Evolutionary conservation across 2,113 vertebrate species (phyloP).

Genomic region (Anoura caudifer): DNA sequence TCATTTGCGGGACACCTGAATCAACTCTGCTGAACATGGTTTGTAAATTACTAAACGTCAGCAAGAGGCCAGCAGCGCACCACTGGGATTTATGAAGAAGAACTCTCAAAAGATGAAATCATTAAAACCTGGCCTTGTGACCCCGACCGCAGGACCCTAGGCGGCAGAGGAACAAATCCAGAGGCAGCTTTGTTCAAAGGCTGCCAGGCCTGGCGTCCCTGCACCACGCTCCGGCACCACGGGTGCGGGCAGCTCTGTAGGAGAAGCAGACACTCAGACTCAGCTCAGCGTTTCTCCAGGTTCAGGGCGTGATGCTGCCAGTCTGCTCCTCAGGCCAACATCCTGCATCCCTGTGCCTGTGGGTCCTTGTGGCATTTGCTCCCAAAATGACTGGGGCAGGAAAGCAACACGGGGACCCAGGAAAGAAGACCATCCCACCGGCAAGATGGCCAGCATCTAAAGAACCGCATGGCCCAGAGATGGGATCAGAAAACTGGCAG

Average conservation of each 20-base stretch:
- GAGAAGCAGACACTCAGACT: not conserved
- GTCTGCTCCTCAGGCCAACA: not conserved
- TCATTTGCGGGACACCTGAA: not conserved
- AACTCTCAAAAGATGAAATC: not conserved
- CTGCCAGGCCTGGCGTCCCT: rapidly evolving
- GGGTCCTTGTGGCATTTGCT: not conserved
- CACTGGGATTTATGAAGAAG: not conserved
- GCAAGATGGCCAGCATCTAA: not conserved
- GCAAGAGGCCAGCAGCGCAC: too few species aligned
- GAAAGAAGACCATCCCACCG: not conserved
- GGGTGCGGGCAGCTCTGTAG: rapidly evolving
- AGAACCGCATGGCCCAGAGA: rapidly evolving
- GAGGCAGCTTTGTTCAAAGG: not conserved
- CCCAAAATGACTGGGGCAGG: not conserved
- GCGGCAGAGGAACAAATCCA: not conserved
- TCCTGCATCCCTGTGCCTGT: not conserved
- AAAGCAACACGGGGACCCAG: not conserved
- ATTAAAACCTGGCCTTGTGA: not conserved
- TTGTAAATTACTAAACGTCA: not conserved
- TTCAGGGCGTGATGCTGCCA: not conserved
- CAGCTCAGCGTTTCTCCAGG: not conserved
- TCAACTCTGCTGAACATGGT: not conserved
- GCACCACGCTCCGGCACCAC: rapidly evolving
- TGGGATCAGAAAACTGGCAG: not conserved
- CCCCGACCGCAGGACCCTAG: rapidly evolving